Percentiles rank a stretch among this genome's conserved stretches.
Evolutionary conservation across 2,113 vertebrate species (phyloP).

Genomic region (Myrmophylax atrothorax): DNA sequence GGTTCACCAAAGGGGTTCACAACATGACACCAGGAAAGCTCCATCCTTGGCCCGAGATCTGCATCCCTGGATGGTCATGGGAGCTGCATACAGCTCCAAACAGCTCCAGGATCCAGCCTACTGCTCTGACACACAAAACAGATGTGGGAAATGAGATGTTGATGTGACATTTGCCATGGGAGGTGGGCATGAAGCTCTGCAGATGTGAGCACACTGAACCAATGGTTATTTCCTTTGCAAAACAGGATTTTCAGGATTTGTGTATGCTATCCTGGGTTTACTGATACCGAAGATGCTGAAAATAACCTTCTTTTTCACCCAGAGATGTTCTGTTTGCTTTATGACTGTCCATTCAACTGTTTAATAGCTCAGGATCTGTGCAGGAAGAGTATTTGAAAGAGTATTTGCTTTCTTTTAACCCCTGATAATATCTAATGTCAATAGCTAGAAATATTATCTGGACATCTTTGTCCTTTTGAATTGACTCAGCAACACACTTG

Average conservation of each 20-base stretch:
- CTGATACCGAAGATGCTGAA: background rate
- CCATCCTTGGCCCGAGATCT: background rate
- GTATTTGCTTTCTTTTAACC: background rate
- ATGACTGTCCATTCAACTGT: background rate
- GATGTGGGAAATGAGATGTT: background rate
- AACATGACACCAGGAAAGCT: fast-evolving
- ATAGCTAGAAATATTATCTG: background rate
- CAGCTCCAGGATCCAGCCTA: background rate
- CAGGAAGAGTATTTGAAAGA: background rate
- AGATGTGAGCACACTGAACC: fast-evolving
- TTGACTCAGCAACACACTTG: background rate
- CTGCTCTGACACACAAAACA: background rate
- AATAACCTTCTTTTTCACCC: background rate
- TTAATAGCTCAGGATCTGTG: background rate
- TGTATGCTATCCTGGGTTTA: background rate
- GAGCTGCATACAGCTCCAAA: background rate
- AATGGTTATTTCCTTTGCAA: background rate
- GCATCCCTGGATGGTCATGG: fast-evolving
- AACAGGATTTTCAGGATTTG: background rate
- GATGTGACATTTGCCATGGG: fast-evolving
- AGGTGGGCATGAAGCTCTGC: fast-evolving
- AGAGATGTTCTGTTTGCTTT: background rate
- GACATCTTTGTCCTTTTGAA: background rate
- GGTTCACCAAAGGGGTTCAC: fast-evolving
- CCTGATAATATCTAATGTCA: background rate